Conservation (phyloP, 1,140 invertebrate genomes). For the Sinella curviseta region DNA sequence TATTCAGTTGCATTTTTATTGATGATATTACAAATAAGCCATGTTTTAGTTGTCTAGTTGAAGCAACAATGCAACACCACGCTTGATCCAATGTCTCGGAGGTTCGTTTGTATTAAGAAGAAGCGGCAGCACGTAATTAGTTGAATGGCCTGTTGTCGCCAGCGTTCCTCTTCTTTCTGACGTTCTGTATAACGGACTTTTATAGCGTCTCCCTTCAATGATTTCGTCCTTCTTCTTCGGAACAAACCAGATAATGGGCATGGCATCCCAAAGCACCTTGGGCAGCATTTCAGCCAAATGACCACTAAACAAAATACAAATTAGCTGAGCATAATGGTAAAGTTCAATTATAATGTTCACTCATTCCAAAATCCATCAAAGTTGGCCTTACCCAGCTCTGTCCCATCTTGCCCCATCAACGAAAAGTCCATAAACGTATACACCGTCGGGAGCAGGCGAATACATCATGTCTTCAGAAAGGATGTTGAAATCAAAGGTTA, state of each 20-base stretch:
- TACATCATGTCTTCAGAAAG: slow-evolving; percentile 62
- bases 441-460: slow-evolving; percentile 54
- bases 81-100: slow-evolving; percentile 73
- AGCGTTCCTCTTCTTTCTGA: slow-evolving; percentile 71
- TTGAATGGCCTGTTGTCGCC: slow-evolving; percentile 77
- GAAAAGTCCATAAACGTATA: slow-evolving; percentile 68
- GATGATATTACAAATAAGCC: too few species aligned
- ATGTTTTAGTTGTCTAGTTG: slow-evolving; percentile 68
- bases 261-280: slow-evolving; percentile 46
- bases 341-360: background rate
- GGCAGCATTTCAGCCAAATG: slow-evolving; percentile 16
- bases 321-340: background rate
- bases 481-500: slow-evolving; percentile 78
- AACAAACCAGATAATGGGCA: slow-evolving; percentile 51
- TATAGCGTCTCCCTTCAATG: slow-evolving; percentile 58
- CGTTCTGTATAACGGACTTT: slow-evolving; percentile 86
- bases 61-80: slow-evolving; percentile 74
- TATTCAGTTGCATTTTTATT: background rate
- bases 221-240: slow-evolving; percentile 49
- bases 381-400: slow-evolving; percentile 56
- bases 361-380: background rate
- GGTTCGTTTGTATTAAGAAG: slow-evolving; percentile 64
- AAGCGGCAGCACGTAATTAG: slow-evolving; percentile 75
- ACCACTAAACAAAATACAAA: background rate
- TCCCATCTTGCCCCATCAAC: slow-evolving; percentile 88